Percentiles rank a stretch among this genome's conserved stretches.
phyloP scores from a whole-genome alignment of 2,797 vertebrate genomes.

The Leucoraja ocellata region DNA sequence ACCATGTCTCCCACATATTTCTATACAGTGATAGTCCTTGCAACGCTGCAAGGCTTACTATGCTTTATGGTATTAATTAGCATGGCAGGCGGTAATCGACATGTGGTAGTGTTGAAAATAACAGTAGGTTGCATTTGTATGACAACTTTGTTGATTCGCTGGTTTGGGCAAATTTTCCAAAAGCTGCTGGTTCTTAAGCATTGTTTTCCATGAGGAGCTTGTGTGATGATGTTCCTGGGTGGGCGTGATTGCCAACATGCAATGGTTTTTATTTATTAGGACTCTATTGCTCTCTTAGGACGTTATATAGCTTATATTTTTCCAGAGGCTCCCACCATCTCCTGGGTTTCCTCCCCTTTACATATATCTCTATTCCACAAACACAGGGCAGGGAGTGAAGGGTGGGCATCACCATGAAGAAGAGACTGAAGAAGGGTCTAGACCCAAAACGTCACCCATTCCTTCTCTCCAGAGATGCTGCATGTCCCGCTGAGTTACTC shows the following conservation, averaged over 20 bases:
- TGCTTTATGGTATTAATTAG: neutral
- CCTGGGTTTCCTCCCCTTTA: neutral
- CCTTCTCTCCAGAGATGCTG: too few species aligned
- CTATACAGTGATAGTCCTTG: neutral
- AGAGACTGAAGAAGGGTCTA: too few species aligned
- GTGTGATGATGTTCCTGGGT: too few species aligned
- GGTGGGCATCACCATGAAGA: too few species aligned
- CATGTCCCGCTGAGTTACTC: too few species aligned
- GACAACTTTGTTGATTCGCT: too few species aligned
- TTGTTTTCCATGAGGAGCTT: too few species aligned
- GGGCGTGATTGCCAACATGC: neutral
- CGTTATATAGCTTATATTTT: neutral
- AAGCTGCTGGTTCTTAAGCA: too few species aligned
- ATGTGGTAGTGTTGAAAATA: too few species aligned
- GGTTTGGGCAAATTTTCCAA: too few species aligned
- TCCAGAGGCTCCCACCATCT: neutral
- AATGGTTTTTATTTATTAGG: neutral
- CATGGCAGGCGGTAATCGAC: neutral
- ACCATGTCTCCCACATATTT: neutral
- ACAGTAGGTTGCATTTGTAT: too few species aligned
- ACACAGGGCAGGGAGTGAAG: neutral
- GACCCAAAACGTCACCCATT: too few species aligned
- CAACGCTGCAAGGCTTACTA: neutral
- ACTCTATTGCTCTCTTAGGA: neutral
- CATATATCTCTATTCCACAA: neutral